Conservation (phyloP, 2,113 vertebrate genomes). For the Antechinus flavipes region DNA sequence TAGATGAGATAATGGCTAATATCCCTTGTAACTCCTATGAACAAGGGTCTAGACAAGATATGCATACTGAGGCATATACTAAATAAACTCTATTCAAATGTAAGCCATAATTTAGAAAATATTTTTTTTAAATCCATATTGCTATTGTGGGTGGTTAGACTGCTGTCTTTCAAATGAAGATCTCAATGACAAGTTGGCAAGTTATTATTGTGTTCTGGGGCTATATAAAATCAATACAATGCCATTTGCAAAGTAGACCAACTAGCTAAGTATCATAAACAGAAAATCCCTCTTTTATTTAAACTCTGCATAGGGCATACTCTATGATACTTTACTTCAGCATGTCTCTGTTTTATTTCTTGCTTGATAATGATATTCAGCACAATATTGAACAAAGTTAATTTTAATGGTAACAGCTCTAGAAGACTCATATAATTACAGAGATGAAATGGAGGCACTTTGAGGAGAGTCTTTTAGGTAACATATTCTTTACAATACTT, state of each 20-base stretch:
- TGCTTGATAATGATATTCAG: neutral
- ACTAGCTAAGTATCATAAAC: neutral
- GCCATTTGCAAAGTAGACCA: neutral
- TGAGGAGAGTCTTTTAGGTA: neutral
- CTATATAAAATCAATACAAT: neutral
- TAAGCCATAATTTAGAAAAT: neutral
- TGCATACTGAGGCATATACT: neutral
- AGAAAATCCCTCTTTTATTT: neutral
- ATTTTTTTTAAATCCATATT: neutral
- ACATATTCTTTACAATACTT: neutral
- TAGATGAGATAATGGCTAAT: neutral
- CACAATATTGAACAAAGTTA: neutral
- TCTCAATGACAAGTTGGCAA: neutral
- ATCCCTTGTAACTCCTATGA: neutral
- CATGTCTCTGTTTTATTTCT: neutral
- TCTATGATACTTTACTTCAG: neutral
- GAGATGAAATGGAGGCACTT: neutral
- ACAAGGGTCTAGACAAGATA: neutral
- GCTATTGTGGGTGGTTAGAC: neutral
- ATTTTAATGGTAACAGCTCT: neutral
- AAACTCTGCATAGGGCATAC: neutral
- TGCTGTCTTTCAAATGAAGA: neutral
- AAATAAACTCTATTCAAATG: neutral
- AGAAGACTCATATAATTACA: neutral
- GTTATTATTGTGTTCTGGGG: neutral